Evolutionary conservation across 2,888 invertebrate species (phyloP).

Genomic region (Lithosia quadra): DNA sequence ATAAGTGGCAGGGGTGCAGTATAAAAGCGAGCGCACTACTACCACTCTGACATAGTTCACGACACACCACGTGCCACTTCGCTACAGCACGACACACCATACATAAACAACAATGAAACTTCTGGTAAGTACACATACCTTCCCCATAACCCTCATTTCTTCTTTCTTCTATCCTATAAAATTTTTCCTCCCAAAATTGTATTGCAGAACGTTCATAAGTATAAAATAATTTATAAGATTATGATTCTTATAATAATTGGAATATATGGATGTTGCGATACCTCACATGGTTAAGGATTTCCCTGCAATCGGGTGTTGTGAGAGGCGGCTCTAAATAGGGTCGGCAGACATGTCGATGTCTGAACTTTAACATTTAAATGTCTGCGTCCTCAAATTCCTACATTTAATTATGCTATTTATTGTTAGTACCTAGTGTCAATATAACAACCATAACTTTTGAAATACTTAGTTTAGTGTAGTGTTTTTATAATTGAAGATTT

Average conservation of each 20-base stretch:
- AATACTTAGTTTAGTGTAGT: background rate
- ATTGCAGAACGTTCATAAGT: conserved; percentile 9
- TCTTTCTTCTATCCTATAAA: conserved; percentile 29
- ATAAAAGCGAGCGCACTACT: conserved; percentile 83
- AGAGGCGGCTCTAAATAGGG: conserved; percentile 72
- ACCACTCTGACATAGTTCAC: conserved; percentile 85
- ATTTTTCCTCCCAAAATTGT: conserved; percentile 5
- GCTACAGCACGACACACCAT: conserved; percentile 69
- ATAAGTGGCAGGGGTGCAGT: conserved; percentile 85
- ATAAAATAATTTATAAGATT: conserved; percentile 5
- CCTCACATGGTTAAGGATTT: conserved; percentile 62
- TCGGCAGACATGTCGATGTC: conserved; percentile 65
- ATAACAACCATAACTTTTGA: background rate
- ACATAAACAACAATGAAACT: conserved; percentile 79
- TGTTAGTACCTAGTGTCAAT: conserved; percentile 22
- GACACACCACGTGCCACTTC: conserved; percentile 75
- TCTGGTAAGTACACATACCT: conserved; percentile 75
- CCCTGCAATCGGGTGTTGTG: conserved; percentile 68
- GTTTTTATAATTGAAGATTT: background rate
- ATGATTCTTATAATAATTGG: conserved; percentile 39
- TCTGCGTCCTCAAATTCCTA: conserved; percentile 66
- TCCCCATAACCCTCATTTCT: conserved; percentile 37
- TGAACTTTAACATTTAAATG: conserved; percentile 80
- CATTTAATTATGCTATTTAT: conserved; percentile 62
- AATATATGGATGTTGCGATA: conserved; percentile 43